Percentiles rank a stretch among this genome's conserved stretches.
These are phyloP conservation scores for Caenorhabditis sulstoni DNA, from an alignment of 2,888 invertebrate genomes.

Conservation along the genomic window DNA sequence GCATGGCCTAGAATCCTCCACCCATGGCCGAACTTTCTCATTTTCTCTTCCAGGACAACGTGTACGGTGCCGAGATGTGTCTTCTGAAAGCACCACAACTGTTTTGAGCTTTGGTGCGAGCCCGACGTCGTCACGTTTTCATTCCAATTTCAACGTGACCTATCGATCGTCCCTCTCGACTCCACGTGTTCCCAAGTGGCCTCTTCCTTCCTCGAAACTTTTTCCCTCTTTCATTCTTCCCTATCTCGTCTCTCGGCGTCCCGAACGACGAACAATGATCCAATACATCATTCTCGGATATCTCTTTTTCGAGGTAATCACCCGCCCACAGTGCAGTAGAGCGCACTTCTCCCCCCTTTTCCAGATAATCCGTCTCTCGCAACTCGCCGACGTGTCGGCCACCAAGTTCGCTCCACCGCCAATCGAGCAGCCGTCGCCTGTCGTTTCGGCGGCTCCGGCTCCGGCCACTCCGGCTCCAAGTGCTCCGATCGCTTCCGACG, in stretches of 20 bases:
- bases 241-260: too few relatives aligned
- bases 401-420: conserved; percentile 5
- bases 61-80: conserved; percentile 1
- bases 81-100: conserved; percentile 4
- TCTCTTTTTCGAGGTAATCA: conserved; percentile 14
- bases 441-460: neutral
- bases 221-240: too few relatives aligned
- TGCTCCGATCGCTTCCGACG: neutral
- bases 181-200: too few relatives aligned
- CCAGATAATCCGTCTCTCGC: conserved; percentile 6
- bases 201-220: neutral
- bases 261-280: neutral
- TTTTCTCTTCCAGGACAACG: neutral
- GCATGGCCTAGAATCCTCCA: too few relatives aligned
- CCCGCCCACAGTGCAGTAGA: too few relatives aligned
- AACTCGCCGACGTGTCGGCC: conserved; percentile 4
- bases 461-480: neutral
- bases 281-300: conserved; percentile 18
- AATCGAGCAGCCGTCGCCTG: neutral
- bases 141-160: too few relatives aligned
- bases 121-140: too few relatives aligned
- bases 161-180: too few relatives aligned
- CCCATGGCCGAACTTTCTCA: neutral
- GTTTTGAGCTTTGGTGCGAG: too few relatives aligned
- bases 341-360: neutral